These are phyloP conservation scores for Synergus japonicus DNA, from an alignment of 2,888 invertebrate genomes.

Conservation along the genomic window DNA sequence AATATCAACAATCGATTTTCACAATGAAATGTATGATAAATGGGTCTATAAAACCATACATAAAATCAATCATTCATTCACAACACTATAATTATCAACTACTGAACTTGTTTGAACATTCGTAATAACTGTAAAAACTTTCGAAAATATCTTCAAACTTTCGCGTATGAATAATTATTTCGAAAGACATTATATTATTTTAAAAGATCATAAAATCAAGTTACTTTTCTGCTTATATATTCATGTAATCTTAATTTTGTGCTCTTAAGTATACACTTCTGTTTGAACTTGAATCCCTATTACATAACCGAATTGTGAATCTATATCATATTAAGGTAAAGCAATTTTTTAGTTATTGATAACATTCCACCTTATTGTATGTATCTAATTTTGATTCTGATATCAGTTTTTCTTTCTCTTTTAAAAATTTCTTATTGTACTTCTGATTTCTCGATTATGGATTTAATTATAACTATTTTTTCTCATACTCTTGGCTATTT, in stretches of 20 bases:
- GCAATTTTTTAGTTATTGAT: not conserved
- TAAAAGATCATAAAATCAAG: not conserved
- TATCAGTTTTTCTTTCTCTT: not conserved
- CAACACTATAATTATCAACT: not conserved
- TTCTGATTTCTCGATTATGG: too few relatives aligned
- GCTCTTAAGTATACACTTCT: not conserved
- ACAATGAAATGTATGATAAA: not conserved
- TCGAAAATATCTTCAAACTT: not conserved
- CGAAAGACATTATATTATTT: not conserved
- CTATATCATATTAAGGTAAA: not conserved
- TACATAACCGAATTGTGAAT: not conserved
- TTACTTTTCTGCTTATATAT: not conserved
- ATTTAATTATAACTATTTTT: too few relatives aligned
- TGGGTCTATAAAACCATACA: not conserved
- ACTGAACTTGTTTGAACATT: too few relatives aligned
- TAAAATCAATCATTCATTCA: not conserved
- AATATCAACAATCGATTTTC: not conserved
- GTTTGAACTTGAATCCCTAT: not conserved
- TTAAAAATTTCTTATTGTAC: not conserved
- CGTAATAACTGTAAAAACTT: not conserved
- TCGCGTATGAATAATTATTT: not conserved
- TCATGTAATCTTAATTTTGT: not conserved
- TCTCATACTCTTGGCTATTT: too few relatives aligned
- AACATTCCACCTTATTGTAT: not conserved
- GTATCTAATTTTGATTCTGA: not conserved